These are phyloP conservation scores for Lacanobia oleracea DNA, from an alignment of 2,888 invertebrate species.

Conservation along the genomic window DNA sequence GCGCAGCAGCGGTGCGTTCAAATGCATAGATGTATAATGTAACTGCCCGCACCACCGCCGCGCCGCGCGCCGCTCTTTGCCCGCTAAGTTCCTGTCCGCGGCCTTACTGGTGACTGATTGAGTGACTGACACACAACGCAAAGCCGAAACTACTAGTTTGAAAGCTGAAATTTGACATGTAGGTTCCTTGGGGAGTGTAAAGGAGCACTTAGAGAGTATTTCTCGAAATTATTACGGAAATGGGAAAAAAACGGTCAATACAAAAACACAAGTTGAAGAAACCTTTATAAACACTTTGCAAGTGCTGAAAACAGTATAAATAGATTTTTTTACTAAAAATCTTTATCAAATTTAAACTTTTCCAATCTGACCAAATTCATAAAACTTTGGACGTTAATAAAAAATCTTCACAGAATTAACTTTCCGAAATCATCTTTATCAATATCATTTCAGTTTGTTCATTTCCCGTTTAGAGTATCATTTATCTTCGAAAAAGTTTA, in stretches of 20 bases:
- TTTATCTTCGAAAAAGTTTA: conserved; percentile 38
- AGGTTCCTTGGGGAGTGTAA: too few relatives aligned
- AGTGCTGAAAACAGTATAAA: too few relatives aligned
- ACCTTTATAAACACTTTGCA: background rate
- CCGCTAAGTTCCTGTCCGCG: too few relatives aligned
- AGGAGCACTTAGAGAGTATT: too few relatives aligned
- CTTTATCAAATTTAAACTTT: background rate
- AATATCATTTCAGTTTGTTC: conserved; percentile 31
- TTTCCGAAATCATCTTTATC: conserved; percentile 14
- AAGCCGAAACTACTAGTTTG: too few relatives aligned
- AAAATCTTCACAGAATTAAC: background rate
- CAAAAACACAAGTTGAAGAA: background rate
- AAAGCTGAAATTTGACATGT: too few relatives aligned
- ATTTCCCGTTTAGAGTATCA: conserved; percentile 31
- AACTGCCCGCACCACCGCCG: too few relatives aligned
- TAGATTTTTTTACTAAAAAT: background rate
- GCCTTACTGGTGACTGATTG: too few relatives aligned
- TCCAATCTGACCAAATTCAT: background rate
- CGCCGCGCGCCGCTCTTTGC: too few relatives aligned
- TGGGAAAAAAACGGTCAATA: background rate
- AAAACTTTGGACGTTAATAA: background rate
- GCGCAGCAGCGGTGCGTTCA: too few relatives aligned
- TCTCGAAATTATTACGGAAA: background rate
- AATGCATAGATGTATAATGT: too few relatives aligned
- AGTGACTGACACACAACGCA: too few relatives aligned